These are phyloP conservation scores for Spodoptera littoralis DNA, from an alignment of 2,888 invertebrate genomes.

Conservation along the genomic window DNA sequence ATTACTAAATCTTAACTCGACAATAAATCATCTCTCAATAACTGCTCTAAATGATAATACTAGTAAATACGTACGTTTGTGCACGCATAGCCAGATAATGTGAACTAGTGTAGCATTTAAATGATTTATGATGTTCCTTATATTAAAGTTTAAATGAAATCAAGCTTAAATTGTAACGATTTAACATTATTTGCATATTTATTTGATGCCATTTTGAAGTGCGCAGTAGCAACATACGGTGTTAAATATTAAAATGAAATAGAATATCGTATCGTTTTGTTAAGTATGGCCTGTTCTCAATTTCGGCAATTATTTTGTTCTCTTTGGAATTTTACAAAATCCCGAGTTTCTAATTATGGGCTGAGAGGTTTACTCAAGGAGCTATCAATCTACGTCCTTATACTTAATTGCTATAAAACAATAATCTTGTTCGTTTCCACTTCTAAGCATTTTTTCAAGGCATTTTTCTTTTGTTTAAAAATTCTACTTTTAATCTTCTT, in stretches of 20 bases:
- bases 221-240: constrained; percentile 26
- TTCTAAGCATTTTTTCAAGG: background rate
- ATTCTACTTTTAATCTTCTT: background rate
- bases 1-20: constrained; percentile 15
- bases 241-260: constrained; percentile 9
- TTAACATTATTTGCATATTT: constrained; percentile 38
- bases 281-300: too few species aligned
- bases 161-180: constrained; percentile 32
- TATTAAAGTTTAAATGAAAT: constrained; percentile 38
- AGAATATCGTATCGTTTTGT: background rate
- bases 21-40: constrained; percentile 37
- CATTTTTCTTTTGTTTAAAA: background rate
- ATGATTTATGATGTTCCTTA: constrained; percentile 40
- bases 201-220: constrained; percentile 24
- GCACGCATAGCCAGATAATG: constrained; percentile 26
- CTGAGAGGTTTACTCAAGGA: constrained; percentile 2
- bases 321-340: background rate
- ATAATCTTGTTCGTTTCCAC: background rate
- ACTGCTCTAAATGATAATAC: constrained; percentile 25
- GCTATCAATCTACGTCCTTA: background rate
- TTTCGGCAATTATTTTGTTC: too few species aligned
- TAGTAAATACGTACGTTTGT: constrained; percentile 14
- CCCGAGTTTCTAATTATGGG: background rate
- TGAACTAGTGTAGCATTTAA: constrained; percentile 24
- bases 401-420: background rate